Conservation (phyloP, 1,140 invertebrate genomes). For the Ganaspis sp. region DNA sequence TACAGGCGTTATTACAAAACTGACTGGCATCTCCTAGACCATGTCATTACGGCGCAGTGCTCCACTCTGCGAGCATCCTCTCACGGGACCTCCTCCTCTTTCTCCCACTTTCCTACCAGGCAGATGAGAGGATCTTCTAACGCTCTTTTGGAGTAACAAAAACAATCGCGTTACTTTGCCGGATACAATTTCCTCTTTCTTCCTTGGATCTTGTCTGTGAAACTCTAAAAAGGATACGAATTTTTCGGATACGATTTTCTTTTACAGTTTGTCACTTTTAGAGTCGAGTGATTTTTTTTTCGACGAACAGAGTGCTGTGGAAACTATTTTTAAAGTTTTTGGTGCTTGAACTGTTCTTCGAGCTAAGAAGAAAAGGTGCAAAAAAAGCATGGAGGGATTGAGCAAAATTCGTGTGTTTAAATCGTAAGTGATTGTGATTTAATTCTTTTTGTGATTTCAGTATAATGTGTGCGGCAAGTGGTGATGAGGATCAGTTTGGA, state of each 20-base stretch:
- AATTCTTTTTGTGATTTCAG: not conserved
- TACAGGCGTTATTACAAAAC: conserved; percentile 76
- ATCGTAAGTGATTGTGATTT: conserved; percentile 46
- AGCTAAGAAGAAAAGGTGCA: not conserved
- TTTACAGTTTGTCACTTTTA: not conserved
- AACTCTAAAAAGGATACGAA: too few species aligned
- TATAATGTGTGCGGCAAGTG: not conserved
- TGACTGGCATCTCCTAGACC: conserved; percentile 76
- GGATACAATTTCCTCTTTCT: not conserved
- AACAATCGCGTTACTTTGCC: conserved; percentile 36
- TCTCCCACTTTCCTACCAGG: conserved; percentile 50
- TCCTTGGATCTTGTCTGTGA: not conserved
- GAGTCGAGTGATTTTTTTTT: not conserved
- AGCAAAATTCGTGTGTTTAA: conserved; percentile 46
- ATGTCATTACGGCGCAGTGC: conserved; percentile 76
- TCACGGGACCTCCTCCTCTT: conserved; percentile 58
- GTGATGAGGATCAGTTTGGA: not conserved
- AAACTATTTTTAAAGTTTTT: not conserved
- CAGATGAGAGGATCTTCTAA: conserved; percentile 28
- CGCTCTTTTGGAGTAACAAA: conserved; percentile 18
- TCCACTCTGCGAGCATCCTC: conserved; percentile 72
- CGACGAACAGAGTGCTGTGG: conserved; percentile 16
- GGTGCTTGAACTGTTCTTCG: not conserved
- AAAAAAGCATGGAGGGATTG: conserved; percentile 37
- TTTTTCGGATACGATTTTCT: too few species aligned